Evolutionary conservation across 1,140 invertebrate genomes (phyloP), one percentile per base, ranked within the genome.

Genomic region (Macrotrachela quadricornifera): DNA sequence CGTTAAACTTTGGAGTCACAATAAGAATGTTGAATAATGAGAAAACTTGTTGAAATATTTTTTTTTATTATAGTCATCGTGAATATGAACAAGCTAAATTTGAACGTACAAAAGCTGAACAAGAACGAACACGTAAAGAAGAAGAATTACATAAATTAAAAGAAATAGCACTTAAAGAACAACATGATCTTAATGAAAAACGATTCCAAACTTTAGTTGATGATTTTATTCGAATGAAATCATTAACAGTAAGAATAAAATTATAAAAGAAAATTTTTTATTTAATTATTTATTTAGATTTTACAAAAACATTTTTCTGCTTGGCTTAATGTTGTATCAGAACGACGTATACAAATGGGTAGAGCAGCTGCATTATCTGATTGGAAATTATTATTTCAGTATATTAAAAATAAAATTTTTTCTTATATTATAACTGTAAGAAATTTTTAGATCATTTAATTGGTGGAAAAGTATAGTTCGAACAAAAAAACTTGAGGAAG

Each of bases 281-380:
- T 42, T 16, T 4, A 46, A 11, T n/a, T 17, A 36, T 15, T 42
- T 11, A 14, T 43, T 41, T 16, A 67, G 64, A 54, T 57, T 30
- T 49, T 65, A 9, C 65, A 67, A 39, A 55, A 56, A n/a, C 60
- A 63, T 56, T 67, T 69, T 54, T 63, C 62, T 15, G 59, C 62
- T 12, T 70, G 68, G 68, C 67, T 67, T 53, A 60, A 61, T 44
- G 18, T 66, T 1, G 61, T 67, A 18, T 30, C 69, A 46, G 60
- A 67, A 15, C 56, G 60, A 8, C 56, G 63, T 38, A 46, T 69
- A 37, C 57, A 62, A 48, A 59, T 63, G 47, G 68, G 67, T 6
- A 67, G 67, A 56, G 65, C 64, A 6, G 55, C 60, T 45, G 68
- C 68, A 12, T 55, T 68, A 49, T 53, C 59, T 48, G 68, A 70